A percentile compares a stretch with the other conserved stretches of the same genome.
Evolutionary conservation across 2,888 invertebrate genomes (phyloP).

Genomic region (Plebejus argus): DNA sequence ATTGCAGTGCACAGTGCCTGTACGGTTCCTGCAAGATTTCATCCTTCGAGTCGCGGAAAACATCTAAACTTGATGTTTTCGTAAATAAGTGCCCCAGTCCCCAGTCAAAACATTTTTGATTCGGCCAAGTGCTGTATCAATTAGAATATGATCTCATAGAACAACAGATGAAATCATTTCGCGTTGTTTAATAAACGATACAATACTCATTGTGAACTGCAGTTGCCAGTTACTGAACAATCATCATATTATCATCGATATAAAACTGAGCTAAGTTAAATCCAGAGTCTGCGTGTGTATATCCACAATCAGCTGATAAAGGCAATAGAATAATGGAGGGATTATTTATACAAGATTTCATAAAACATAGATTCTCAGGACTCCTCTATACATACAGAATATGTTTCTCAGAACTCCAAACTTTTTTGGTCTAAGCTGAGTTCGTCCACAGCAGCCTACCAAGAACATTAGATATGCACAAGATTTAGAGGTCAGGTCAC

Average conservation of each 20-base stretch:
- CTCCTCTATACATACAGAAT: too few species aligned
- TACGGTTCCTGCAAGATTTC: neutral
- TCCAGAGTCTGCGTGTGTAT: too few species aligned
- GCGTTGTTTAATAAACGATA: conserved; percentile 4
- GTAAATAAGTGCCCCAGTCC: neutral
- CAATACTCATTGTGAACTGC: conserved; percentile 9
- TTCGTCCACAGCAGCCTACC: neutral
- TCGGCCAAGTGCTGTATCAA: neutral
- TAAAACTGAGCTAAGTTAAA: neutral
- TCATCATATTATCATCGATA: neutral
- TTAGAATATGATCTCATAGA: conserved; percentile 25
- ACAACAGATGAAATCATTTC: conserved; percentile 21
- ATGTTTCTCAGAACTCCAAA: neutral
- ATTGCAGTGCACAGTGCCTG: neutral
- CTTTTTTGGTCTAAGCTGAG: neutral
- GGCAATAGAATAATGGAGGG: too few species aligned
- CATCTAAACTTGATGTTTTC: neutral
- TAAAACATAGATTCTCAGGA: too few species aligned
- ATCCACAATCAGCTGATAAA: too few species aligned
- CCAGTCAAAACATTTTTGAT: neutral
- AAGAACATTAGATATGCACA: conserved; percentile 17
- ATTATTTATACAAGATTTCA: too few species aligned
- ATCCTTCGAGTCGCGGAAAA: neutral
- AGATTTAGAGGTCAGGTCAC: conserved; percentile 56
- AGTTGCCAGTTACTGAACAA: neutral